Evolutionary conservation across 2,797 vertebrate species (phyloP).

Genomic region (Melanotaenia boesemani): DNA sequence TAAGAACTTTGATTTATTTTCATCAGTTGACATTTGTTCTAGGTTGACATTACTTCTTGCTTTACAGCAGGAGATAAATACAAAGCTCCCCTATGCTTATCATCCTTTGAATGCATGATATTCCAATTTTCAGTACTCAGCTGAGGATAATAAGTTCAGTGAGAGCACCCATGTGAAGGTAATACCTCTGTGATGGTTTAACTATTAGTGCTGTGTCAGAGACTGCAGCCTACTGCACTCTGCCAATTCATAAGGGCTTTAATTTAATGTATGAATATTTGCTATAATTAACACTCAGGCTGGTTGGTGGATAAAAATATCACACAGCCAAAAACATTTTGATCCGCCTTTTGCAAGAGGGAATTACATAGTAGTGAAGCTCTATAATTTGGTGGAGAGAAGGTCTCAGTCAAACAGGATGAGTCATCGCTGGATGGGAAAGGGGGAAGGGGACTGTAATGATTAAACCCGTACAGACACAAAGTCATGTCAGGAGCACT

Average conservation of each 20-base stretch:
- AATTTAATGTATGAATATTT: conserved; percentile 58
- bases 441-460: conserved; percentile 33
- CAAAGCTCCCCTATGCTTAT: conserved; percentile 11
- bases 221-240: conserved; percentile 29
- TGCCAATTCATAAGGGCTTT: conserved; percentile 29
- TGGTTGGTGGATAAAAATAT: conserved; percentile 60
- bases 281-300: conserved; percentile 56
- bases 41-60: not conserved
- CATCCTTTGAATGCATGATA: conserved; percentile 9
- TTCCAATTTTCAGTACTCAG: conserved; percentile 17
- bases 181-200: conserved; percentile 34
- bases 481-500: conserved; percentile 68
- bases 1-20: conserved; percentile 16
- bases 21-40: not conserved
- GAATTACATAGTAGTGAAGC: conserved; percentile 52
- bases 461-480: conserved; percentile 69
- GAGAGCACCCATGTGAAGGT: conserved; percentile 29
- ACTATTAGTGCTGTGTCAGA: conserved; percentile 40
- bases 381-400: conserved; percentile 60
- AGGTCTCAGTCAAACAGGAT: conserved; percentile 62
- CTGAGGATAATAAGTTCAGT: conserved; percentile 24
- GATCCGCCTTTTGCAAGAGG: conserved; percentile 48
- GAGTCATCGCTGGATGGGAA: conserved; percentile 58
- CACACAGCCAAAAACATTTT: conserved; percentile 54
- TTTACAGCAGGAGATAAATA: conserved; percentile 17